phyloP scores from a whole-genome alignment of 2,888 invertebrate genomes.

The Chorisops tibialis region DNA sequence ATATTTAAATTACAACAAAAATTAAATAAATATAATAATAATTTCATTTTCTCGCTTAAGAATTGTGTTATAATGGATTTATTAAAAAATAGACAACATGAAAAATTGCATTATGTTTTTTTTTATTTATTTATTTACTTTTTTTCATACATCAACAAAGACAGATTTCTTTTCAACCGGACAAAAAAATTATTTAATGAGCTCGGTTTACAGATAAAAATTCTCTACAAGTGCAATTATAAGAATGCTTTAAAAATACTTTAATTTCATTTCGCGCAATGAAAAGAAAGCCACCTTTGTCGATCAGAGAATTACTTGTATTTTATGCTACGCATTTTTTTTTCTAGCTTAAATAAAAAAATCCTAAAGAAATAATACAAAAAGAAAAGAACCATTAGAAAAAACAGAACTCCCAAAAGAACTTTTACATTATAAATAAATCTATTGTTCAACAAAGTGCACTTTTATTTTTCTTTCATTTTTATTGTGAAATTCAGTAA shows the following conservation, averaged over 20 bases:
- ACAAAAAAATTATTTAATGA: too few relatives aligned
- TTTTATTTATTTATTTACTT: neutral
- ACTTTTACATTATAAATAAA: slow-evolving; percentile 5
- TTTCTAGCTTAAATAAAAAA: slow-evolving; percentile 19
- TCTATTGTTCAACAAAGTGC: slow-evolving; percentile 30
- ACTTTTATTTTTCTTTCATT: slow-evolving; percentile 28
- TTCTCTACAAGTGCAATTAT: too few relatives aligned
- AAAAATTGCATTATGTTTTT: slow-evolving; percentile 11
- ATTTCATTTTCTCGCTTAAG: too few relatives aligned
- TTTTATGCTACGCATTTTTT: neutral
- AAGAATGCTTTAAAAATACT: too few relatives aligned
- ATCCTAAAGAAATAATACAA: slow-evolving; percentile 22
- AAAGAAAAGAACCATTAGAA: slow-evolving; percentile 7
- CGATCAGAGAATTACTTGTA: too few relatives aligned
- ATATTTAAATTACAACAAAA: neutral
- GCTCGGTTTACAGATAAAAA: too few relatives aligned
- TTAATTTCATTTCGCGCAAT: too few relatives aligned
- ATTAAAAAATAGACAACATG: slow-evolving; percentile 23
- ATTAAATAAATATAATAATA: slow-evolving; percentile 1
- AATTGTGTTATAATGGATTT: neutral
- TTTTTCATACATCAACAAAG: neutral
- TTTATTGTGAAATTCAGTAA: slow-evolving; percentile 18
- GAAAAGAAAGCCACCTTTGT: too few relatives aligned
- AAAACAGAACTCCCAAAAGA: slow-evolving; percentile 10
- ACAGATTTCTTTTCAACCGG: too few relatives aligned